A percentile compares a stretch with the other conserved stretches of the same genome.
phyloP scores from a whole-genome alignment of 2,888 invertebrate genomes.

The Apodemia mormo region DNA sequence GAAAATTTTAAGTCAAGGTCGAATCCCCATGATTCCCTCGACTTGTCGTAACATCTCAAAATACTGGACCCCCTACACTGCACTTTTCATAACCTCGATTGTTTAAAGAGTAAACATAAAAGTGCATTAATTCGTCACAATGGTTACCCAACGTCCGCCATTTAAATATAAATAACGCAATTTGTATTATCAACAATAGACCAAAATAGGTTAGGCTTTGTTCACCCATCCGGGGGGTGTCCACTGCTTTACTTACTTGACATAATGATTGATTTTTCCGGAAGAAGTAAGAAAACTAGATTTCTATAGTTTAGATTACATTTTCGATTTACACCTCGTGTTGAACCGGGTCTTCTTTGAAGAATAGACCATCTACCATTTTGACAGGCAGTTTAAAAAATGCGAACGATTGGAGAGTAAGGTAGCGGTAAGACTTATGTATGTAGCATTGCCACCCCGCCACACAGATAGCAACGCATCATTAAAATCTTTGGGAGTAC shows the following conservation, averaged over 20 bases:
- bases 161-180: slow-evolving; percentile 14
- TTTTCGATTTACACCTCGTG: too few species aligned
- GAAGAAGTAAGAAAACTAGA: neutral
- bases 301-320: too few species aligned
- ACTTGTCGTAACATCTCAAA: neutral
- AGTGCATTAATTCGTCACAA: slow-evolving; percentile 16
- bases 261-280: neutral
- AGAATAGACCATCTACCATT: too few species aligned
- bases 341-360: too few species aligned
- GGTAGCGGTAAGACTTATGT: too few species aligned
- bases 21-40: too few species aligned
- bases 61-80: neutral
- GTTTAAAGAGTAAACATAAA: slow-evolving; percentile 13
- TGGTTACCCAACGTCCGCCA: slow-evolving; percentile 1
- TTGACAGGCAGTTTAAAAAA: too few species aligned
- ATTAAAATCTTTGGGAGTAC: too few species aligned
- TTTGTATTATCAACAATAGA: slow-evolving; percentile 13
- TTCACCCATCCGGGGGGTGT: neutral
- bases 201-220: slow-evolving; percentile 5
- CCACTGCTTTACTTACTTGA: neutral
- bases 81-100: slow-evolving; percentile 18
- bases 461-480: too few species aligned
- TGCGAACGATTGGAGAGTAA: too few species aligned
- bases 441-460: too few species aligned
- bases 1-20: too few species aligned